phyloP scores from a whole-genome alignment of 2,888 invertebrate genomes.

The Heliconius erato region DNA sequence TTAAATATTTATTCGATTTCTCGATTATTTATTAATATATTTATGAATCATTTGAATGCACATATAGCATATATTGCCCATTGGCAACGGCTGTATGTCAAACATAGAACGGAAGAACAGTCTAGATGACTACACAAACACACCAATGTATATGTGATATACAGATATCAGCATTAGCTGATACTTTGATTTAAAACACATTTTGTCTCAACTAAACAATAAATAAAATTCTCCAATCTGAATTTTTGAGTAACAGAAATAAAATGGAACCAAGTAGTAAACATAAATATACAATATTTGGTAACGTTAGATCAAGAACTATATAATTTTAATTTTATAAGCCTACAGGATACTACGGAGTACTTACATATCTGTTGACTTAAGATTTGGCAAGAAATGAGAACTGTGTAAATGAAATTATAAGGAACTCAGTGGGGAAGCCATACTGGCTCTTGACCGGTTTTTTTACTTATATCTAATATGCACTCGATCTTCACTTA shows the following conservation, averaged over 20 bases:
- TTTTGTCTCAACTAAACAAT: background rate
- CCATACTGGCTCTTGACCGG: no score
- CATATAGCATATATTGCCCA: background rate
- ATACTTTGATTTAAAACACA: background rate
- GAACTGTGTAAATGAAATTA: no score
- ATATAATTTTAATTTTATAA: no score
- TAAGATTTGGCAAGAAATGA: no score
- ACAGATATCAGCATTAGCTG: conserved; percentile 25
- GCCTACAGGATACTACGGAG: no score
- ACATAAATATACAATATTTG: background rate
- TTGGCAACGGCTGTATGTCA: conserved; percentile 24
- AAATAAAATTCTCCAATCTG: background rate
- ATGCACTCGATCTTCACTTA: no score
- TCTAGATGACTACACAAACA: conserved; percentile 29
- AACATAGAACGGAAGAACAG: conserved; percentile 30
- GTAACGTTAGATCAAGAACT: background rate
- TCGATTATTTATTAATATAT: background rate
- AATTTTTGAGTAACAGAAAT: background rate
- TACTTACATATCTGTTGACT: no score
- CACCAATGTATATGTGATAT: conserved; percentile 3
- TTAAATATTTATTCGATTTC: no score
- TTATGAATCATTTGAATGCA: background rate
- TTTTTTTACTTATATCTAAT: no score
- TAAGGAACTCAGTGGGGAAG: no score
- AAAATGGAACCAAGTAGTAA: background rate